Evolutionary conservation across 2,888 invertebrate species (phyloP).

Genomic region (Vandiemenella viatica): DNA sequence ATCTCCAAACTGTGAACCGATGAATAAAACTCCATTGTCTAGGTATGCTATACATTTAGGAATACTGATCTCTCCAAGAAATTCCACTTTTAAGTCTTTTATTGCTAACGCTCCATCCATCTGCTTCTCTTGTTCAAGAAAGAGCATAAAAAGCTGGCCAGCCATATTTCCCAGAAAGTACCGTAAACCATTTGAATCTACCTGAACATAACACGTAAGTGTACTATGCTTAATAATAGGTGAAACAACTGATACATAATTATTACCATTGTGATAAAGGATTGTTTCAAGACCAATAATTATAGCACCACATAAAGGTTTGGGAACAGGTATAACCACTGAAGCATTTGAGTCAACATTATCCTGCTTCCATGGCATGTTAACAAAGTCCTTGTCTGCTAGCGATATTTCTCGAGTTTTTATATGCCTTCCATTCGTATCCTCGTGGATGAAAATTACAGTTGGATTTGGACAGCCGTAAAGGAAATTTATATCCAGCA

Average conservation of each 20-base stretch:
- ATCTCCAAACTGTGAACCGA: constrained; percentile 92
- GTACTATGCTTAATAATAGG: constrained; percentile 89
- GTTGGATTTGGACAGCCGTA: constrained; percentile 89
- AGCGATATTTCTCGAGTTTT: constrained; percentile 92
- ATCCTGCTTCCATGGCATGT: constrained; percentile 92
- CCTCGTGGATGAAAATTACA: constrained; percentile 84
- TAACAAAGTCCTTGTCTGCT: constrained; percentile 87
- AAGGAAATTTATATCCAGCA: constrained; percentile 90
- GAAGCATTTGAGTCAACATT: constrained; percentile 95
- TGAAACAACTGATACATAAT: constrained; percentile 81
- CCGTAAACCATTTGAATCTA: constrained; percentile 77
- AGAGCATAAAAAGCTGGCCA: constrained; percentile 87
- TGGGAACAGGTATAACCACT: constrained; percentile 92
- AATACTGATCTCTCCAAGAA: constrained; percentile 65
- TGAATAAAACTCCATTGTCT: constrained; percentile 93
- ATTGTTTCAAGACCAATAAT: constrained; percentile 96
- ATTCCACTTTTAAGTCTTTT: constrained; percentile 83
- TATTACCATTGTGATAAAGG: constrained; percentile 86
- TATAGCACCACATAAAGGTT: constrained; percentile 85
- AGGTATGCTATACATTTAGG: constrained; percentile 96
- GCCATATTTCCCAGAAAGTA: constrained; percentile 90
- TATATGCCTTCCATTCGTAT: constrained; percentile 86
- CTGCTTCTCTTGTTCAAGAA: constrained; percentile 71
- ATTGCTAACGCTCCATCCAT: constrained; percentile 62
- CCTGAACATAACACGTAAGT: constrained; percentile 85